phyloP scores from a whole-genome alignment of 2,888 invertebrate species.

The Andrena camellia region DNA sequence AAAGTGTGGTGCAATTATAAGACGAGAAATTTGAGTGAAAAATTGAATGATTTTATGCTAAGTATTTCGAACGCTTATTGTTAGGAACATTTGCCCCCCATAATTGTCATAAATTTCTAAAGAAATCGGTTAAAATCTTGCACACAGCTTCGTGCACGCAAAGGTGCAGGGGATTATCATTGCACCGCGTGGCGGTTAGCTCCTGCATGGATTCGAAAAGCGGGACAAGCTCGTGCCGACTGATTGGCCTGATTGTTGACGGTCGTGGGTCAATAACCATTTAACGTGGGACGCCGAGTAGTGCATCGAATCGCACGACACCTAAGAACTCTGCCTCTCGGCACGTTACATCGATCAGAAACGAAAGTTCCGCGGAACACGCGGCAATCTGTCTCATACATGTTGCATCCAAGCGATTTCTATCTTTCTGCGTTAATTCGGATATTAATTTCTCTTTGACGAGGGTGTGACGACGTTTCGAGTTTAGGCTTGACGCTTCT shows the following conservation, averaged over 20 bases:
- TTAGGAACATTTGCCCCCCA: neutral
- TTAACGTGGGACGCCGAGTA: slow-evolving; percentile 72
- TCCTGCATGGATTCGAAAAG: slow-evolving; percentile 61
- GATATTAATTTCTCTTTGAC: too few species aligned
- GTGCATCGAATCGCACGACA: slow-evolving; percentile 53
- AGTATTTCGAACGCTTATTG: neutral
- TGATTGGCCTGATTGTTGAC: slow-evolving; percentile 82
- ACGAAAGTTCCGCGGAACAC: slow-evolving; percentile 44
- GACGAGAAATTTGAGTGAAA: neutral
- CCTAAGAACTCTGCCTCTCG: slow-evolving; percentile 13
- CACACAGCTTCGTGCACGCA: neutral
- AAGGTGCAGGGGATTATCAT: slow-evolving; percentile 35
- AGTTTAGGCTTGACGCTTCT: too few species aligned
- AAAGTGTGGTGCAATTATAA: neutral
- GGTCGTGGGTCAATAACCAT: slow-evolving; percentile 82
- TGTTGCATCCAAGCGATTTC: too few species aligned
- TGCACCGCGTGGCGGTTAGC: slow-evolving; percentile 40
- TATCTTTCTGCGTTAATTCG: too few species aligned
- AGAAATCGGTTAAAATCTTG: neutral
- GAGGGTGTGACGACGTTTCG: too few species aligned
- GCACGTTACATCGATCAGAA: slow-evolving; percentile 45
- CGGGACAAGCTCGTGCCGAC: slow-evolving; percentile 77
- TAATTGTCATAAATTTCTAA: neutral
- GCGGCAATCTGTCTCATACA: too few species aligned
- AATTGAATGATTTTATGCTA: neutral